A percentile compares a stretch with the other conserved stretches of the same genome.
These are phyloP conservation scores for Apostichopus californicus DNA, from an alignment of 35 echinoderm and acorn worm species.

Conservation along the genomic window DNA sequence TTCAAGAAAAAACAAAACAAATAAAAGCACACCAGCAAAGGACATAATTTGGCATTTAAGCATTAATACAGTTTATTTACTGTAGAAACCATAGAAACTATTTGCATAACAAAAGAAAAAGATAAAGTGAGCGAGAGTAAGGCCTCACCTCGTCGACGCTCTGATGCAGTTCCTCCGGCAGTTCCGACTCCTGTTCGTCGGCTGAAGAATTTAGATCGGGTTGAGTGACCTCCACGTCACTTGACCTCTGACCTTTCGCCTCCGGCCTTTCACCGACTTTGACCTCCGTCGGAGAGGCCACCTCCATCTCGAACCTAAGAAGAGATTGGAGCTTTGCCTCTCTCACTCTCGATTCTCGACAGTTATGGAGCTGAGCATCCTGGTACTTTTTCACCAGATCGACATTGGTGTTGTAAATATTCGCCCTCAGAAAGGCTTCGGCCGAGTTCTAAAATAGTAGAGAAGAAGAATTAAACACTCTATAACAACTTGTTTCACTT, in stretches of 20 bases:
- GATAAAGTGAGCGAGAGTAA: background rate
- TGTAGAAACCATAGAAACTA: too few relatives aligned
- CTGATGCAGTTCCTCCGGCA: background rate
- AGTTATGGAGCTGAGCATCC: background rate
- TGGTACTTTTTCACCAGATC: background rate
- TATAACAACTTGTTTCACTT: background rate
- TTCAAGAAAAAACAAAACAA: too few relatives aligned
- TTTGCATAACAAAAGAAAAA: too few relatives aligned
- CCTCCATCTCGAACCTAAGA: constrained; percentile 15
- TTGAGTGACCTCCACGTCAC: background rate
- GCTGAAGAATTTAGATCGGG: background rate
- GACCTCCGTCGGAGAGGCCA: background rate
- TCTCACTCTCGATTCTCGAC: constrained; percentile 4
- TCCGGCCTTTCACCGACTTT: background rate
- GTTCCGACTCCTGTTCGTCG: background rate
- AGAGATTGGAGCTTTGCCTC: constrained; percentile 22
- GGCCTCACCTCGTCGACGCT: constrained; percentile 12
- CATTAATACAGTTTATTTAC: too few relatives aligned
- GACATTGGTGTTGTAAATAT: background rate
- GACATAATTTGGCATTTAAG: too few relatives aligned
- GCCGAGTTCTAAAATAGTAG: background rate
- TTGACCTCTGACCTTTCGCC: constrained; percentile 1
- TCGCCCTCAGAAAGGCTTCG: background rate
- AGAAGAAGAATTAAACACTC: background rate
- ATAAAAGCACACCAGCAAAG: too few relatives aligned